Conservation (phyloP, 2,888 invertebrate species). For the Callyntrura guangdongensis region DNA sequence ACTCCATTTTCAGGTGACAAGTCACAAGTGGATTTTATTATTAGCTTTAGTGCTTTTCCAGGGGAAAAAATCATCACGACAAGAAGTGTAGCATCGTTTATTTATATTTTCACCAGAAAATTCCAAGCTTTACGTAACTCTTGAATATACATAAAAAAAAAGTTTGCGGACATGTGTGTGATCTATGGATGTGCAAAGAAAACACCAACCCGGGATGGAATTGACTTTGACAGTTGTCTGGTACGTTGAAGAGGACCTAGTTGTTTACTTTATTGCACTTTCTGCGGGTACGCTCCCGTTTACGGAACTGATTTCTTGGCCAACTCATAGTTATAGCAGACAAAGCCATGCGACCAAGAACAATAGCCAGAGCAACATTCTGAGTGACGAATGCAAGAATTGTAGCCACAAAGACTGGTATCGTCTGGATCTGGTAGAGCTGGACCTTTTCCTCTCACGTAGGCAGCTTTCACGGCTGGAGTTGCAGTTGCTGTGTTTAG, state of each 20-base stretch:
- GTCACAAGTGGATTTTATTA: too few species aligned
- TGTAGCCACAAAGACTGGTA: neutral
- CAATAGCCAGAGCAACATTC: constrained; percentile 53
- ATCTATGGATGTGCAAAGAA: neutral
- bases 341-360: constrained; percentile 36
- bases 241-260: neutral
- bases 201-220: neutral
- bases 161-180: neutral
- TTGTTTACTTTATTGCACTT: neutral
- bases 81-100: too few species aligned
- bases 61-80: too few species aligned
- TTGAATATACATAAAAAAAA: neutral
- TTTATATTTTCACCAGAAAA: too few species aligned
- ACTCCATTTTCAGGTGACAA: too few species aligned
- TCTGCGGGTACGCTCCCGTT: neutral
- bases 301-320: neutral
- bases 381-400: constrained; percentile 18
- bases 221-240: constrained; percentile 7
- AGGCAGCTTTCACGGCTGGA: neutral
- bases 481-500: neutral
- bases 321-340: constrained; percentile 32
- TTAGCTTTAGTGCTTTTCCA: too few species aligned
- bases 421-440: constrained; percentile 7
- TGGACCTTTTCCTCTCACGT: constrained; percentile 2
- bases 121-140: too few species aligned